These are phyloP conservation scores for Verasper variegatus DNA, from an alignment of 2,113 vertebrate genomes.

Conservation along the genomic window DNA sequence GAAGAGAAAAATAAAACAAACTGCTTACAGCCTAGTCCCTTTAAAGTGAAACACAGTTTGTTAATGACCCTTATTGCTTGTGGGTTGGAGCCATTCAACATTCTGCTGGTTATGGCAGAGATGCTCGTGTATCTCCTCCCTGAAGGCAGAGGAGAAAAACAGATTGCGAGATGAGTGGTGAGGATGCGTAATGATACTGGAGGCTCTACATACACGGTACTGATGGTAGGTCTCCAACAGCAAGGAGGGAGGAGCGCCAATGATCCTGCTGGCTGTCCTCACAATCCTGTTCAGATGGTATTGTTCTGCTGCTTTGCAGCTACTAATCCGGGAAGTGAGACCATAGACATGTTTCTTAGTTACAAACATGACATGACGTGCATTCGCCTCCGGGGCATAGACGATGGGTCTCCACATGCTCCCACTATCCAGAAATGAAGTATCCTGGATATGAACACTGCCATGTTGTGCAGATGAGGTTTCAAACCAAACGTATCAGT, in stretches of 20 bases:
- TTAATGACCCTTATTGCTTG: background rate
- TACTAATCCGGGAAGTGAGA: background rate
- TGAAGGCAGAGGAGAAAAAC: background rate
- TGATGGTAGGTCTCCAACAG: background rate
- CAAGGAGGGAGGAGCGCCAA: background rate
- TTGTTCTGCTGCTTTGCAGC: background rate
- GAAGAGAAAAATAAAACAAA: no score
- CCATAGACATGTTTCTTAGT: background rate
- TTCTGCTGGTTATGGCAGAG: background rate
- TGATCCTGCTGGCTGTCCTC: background rate
- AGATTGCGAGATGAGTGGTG: background rate
- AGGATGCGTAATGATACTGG: background rate
- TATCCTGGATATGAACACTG: background rate
- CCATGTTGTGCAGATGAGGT: background rate
- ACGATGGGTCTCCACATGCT: no score
- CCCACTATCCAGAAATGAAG: no score
- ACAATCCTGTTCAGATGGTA: background rate
- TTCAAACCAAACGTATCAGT: background rate
- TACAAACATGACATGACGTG: no score
- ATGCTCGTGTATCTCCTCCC: background rate
- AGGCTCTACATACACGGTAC: background rate
- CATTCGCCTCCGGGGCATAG: no score
- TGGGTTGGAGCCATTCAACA: background rate
- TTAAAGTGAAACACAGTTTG: background rate
- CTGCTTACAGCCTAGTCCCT: no score